These are phyloP conservation scores for Notechis scutatus DNA, from an alignment of 2,113 vertebrate genomes.

Conservation along the genomic window DNA sequence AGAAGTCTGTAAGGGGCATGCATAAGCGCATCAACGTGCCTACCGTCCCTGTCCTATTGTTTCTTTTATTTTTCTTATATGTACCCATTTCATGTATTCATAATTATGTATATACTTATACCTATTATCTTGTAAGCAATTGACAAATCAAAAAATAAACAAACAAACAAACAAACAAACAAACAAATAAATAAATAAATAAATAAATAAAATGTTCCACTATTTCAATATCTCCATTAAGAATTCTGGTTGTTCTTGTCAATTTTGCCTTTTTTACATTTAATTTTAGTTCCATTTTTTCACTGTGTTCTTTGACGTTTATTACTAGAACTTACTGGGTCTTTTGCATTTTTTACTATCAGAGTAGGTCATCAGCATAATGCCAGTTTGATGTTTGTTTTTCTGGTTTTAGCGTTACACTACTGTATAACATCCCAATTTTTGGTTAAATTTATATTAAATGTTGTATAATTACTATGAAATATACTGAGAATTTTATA, in stretches of 20 bases:
- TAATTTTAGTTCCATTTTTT: background rate
- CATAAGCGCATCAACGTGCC: too few relatives aligned
- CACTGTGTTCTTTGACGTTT: background rate
- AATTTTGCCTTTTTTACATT: background rate
- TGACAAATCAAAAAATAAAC: too few relatives aligned
- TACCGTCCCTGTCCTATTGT: too few relatives aligned
- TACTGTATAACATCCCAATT: background rate
- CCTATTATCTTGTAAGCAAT: too few relatives aligned
- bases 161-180: too few relatives aligned
- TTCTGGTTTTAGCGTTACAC: background rate
- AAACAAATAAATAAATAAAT: too few relatives aligned
- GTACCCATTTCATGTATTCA: too few relatives aligned
- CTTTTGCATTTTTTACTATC: background rate
- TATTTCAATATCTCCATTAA: background rate
- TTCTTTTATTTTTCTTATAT: too few relatives aligned
- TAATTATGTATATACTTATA: too few relatives aligned
- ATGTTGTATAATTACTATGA: conserved; percentile 28
- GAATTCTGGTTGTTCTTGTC: background rate
- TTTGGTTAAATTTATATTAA: background rate
- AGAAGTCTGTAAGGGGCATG: too few relatives aligned
- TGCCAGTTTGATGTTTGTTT: background rate
- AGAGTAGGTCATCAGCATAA: background rate
- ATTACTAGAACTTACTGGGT: background rate
- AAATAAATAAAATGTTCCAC: too few relatives aligned
- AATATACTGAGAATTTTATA: conserved; percentile 17